Evolutionary conservation across 2,797 vertebrate species (phyloP).

Genomic region (Okamejei kenojei): DNA sequence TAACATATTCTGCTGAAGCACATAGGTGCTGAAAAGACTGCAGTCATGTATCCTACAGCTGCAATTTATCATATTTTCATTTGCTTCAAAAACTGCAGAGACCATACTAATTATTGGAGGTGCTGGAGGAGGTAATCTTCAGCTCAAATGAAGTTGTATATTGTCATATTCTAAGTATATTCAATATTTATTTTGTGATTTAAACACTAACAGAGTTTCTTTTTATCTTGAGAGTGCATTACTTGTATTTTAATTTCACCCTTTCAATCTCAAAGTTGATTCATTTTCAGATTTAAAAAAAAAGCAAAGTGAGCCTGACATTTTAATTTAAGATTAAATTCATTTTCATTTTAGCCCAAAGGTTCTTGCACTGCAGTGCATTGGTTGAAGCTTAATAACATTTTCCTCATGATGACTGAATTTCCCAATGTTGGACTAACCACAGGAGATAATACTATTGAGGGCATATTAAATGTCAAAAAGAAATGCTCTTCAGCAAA

Average conservation of each 20-base stretch:
- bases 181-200: background rate
- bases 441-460: slow-evolving; percentile 6
- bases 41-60: background rate
- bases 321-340: background rate
- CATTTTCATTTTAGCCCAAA: background rate
- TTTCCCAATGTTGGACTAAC: background rate
- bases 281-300: background rate
- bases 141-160: background rate
- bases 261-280: background rate
- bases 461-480: background rate
- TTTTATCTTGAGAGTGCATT: background rate
- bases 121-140: background rate
- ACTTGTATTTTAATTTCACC: background rate
- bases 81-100: background rate
- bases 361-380: background rate
- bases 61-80: slow-evolving; percentile 14
- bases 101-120: background rate
- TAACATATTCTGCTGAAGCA: background rate
- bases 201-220: background rate
- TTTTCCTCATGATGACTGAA: background rate
- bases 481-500: background rate
- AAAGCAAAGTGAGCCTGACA: background rate
- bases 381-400: background rate
- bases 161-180: background rate
- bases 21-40: background rate